Base-by-base conservation (phyloP, 35 echinoderm and acorn worm genomes). In the Acanthaster planci region DNA sequence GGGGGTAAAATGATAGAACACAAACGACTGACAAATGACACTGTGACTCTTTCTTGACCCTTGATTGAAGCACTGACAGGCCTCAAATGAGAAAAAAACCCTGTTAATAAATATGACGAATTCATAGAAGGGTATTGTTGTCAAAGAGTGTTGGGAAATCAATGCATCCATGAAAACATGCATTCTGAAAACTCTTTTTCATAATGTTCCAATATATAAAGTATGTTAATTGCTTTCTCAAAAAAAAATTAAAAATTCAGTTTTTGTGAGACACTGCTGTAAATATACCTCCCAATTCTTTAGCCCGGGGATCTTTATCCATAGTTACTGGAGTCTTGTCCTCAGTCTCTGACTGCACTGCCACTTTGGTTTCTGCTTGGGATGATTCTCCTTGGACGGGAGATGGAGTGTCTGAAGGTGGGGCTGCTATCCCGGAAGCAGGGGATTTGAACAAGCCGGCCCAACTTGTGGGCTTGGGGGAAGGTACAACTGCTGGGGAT, bases 221-320 rank as follows among this genome's bases (percentile, higher is more conserved):
- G n/a, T n/a, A n/a, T n/a, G n/a, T n/a, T n/a, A n/a, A n/a, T n/a
- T n/a, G n/a, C n/a, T n/a, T n/a, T n/a, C n/a, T n/a, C n/a, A n/a
- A n/a, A n/a, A n/a, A n/a, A n/a, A n/a, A n/a, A n/a, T n/a, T n/a
- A n/a, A n/a, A n/a, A n/a, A n/a, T n/a, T n/a, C n/a, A n/a, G n/a
- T n/a, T n/a, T n/a, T n/a, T n/a, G n/a, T n/a, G n/a, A n/a, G n/a
- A n/a, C n/a, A n/a, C n/a, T n/a, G n/a, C n/a, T n/a, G n/a, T n/a
- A n/a, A n/a, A n/a, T n/a, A n/a, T 90, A 90, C 92, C 92, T 82
- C 87, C 92, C 37, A 94, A 83, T 56, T 86, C 77, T 30, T 90
- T 94, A 12, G 89, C 84, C 54, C 84, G 44, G n/a, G 88, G 88
- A 79, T 91, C 88, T 35, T 95, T 87, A 77, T 95, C 85, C 12